Conservation (phyloP, 1,140 invertebrate species). For the Lepidurus arcticus region DNA sequence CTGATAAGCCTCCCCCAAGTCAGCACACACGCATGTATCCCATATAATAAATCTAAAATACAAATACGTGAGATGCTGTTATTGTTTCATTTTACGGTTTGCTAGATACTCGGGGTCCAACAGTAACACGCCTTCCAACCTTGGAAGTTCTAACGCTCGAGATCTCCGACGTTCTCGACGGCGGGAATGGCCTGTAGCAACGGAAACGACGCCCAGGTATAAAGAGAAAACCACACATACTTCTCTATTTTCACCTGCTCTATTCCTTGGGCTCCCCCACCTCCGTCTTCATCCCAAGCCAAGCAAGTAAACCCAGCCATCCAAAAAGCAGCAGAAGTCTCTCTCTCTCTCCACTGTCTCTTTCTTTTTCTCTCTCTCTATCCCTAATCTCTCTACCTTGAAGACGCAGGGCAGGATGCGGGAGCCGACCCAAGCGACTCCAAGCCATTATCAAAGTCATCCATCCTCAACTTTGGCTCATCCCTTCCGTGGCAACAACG, state of each 20-base stretch:
- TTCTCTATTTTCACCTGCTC: slow-evolving; percentile 9
- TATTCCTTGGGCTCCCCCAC: neutral
- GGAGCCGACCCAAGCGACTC: neutral
- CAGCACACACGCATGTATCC: too few species aligned
- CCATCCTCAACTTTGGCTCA: neutral
- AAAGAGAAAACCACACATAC: neutral
- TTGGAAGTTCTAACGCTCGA: neutral
- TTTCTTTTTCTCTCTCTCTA: neutral
- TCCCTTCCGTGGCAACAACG: neutral
- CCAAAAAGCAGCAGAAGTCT: neutral
- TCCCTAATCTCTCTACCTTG: slow-evolving; percentile 19
- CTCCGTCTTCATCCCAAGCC: neutral
- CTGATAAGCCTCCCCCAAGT: too few species aligned
- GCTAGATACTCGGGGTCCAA: neutral
- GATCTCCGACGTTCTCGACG: slow-evolving; percentile 9
- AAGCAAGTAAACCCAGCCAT: neutral
- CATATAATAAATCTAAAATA: too few species aligned
- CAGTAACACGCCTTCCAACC: neutral
- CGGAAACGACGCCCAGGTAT: slow-evolving; percentile 20
- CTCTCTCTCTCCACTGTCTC: neutral
- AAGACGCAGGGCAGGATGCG: slow-evolving; percentile 20
- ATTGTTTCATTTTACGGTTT: neutral
- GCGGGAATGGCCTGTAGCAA: slow-evolving; percentile 7
- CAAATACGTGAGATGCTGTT: neutral
- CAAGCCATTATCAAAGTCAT: slow-evolving; percentile 15